phyloP scores from a whole-genome alignment of 2,888 invertebrate genomes.

The Matsumyia berberina region DNA sequence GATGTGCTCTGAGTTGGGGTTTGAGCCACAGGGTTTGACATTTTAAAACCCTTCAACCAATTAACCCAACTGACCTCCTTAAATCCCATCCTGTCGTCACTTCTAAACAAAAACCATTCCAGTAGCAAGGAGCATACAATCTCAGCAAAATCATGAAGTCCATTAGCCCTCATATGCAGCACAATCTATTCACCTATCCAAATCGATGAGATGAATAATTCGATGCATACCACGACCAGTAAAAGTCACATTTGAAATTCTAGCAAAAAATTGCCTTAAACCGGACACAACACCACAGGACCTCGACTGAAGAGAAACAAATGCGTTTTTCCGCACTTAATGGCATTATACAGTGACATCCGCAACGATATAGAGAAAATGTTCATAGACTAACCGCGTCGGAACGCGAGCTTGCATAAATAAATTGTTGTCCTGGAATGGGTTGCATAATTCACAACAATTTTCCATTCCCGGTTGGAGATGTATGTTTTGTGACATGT shows the following conservation, averaged over 20 bases:
- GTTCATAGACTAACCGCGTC: neutral
- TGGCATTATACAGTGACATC: constrained; percentile 11
- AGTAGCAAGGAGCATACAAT: constrained; percentile 4
- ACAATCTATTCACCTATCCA: constrained; percentile 6
- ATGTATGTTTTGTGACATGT: neutral
- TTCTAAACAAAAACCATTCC: neutral
- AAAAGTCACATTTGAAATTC: neutral
- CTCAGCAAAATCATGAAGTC: constrained; percentile 20
- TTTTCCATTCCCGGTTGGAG: neutral
- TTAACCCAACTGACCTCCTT: neutral
- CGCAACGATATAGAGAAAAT: constrained; percentile 6
- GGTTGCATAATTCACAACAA: neutral
- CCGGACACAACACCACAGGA: constrained; percentile 12
- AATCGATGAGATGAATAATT: constrained; percentile 21
- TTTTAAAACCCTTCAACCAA: neutral
- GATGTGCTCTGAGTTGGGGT: too few species aligned
- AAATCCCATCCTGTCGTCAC: neutral
- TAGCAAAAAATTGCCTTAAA: neutral
- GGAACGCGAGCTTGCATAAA: constrained; percentile 37
- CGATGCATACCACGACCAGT: constrained; percentile 10
- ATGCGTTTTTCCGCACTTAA: constrained; percentile 38
- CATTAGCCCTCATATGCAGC: constrained; percentile 23
- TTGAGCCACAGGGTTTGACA: neutral
- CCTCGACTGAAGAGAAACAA: constrained; percentile 1
- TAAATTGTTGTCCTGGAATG: neutral